Evolutionary conservation across 2,113 vertebrate species (phyloP), one percentile per base, ranked within the genome.

Genomic region (Colaptes auratus): DNA sequence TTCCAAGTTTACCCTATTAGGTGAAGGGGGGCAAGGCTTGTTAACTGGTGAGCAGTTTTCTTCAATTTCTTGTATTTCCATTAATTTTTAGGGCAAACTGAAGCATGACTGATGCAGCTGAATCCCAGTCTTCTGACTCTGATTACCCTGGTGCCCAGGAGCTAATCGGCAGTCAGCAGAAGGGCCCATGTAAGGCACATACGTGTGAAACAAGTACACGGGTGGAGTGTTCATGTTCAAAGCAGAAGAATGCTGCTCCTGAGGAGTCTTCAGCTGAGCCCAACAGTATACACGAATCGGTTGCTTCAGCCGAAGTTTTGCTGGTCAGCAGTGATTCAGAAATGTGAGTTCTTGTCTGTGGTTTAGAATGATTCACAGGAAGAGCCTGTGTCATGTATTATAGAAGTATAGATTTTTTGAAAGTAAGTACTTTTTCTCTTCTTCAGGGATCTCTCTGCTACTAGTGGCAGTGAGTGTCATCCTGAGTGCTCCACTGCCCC

Each of bases 391-490:
- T 63, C 2, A 14, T 27, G 5, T 19, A 10, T 60, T 6, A 18
- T n/a, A 8, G 17, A 86, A 60, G 2, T 27, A 19, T 5, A 9
- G 10, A 5, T 72, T 78, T 39, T 66, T 36, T 75, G 19, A 83
- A 93, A 58, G 6, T 86, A 69, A 63, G 5, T 60, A 7, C 6
- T 30, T 52, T 52, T 60, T 24, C 33, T 67, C n/a, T 79, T 70
- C 58, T 53, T 58, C 60, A 97, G 97, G 70, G 89, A 92, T 35
- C 8, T 25, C 36, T 69, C 67, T 33, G 85, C 82, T 80, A 88
- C 90, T 71, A 21, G 64, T 59, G 76, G 52, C 89, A 97, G 90
- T 28, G 86, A 97, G 16, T 96, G 92, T 83, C 83, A 12, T 90
- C 92, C 86, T 2, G 36, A 92, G 19, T 31, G 70, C 69, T 75